phyloP scores from a whole-genome alignment of 2,113 vertebrate genomes.

The Hippolais icterina region DNA sequence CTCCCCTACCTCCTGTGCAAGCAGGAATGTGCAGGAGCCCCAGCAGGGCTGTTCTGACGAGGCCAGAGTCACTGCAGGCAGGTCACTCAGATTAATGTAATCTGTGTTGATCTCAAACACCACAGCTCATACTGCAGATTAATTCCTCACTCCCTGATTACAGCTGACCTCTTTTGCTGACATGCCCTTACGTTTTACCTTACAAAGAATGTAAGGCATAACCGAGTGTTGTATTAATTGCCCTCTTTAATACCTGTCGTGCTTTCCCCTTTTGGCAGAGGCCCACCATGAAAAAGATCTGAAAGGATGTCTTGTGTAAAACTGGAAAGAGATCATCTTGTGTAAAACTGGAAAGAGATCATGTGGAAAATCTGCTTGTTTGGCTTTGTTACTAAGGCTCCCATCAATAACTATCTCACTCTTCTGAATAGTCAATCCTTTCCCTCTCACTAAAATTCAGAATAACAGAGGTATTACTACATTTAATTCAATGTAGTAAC shows the following conservation, averaged over 20 bases:
- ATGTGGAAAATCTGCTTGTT: background rate
- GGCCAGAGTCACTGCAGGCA: background rate
- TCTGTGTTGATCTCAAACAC: background rate
- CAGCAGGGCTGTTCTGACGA: background rate
- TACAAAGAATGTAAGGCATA: background rate
- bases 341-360: background rate
- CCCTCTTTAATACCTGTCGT: background rate
- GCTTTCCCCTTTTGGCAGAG: background rate
- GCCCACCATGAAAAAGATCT: background rate
- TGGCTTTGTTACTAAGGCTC: background rate
- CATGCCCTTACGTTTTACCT: background rate
- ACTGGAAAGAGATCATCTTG: background rate
- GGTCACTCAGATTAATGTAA: background rate
- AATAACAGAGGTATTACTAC: background rate
- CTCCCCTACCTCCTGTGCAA: background rate
- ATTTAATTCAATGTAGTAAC: background rate
- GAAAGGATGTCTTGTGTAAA: background rate
- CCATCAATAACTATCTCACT: background rate
- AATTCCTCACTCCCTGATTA: background rate
- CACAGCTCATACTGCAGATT: background rate
- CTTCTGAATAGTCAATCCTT: background rate
- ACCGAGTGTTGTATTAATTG: background rate
- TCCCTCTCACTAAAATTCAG: background rate
- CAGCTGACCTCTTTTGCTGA: background rate
- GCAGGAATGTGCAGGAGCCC: background rate